A percentile compares a stretch with the other conserved stretches of the same genome.
Evolutionary conservation across 1,140 invertebrate species (phyloP).

Genomic region (Megalonaias nervosa): DNA sequence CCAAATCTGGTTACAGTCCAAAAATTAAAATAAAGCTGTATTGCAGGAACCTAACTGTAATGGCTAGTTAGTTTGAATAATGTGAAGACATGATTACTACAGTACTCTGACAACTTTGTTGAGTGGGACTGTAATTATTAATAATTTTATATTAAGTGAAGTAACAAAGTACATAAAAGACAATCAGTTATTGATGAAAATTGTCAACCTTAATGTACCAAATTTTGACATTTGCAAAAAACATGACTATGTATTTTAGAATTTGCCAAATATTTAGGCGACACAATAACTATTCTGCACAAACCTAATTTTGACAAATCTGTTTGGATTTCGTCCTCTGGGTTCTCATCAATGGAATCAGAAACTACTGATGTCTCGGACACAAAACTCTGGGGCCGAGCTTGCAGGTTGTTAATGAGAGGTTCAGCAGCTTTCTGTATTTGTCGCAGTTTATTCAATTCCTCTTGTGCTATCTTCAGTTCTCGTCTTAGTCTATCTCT

Average conservation of each 20-base stretch:
- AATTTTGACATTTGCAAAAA: not conserved
- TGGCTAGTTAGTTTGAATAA: no score
- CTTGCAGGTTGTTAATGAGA: constrained; percentile 10
- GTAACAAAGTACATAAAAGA: not conserved
- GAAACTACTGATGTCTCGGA: constrained; percentile 47
- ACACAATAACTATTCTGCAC: not conserved
- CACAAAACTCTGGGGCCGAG: constrained; percentile 50
- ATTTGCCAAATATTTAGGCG: not conserved
- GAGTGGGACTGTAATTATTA: not conserved
- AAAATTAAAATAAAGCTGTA: no score
- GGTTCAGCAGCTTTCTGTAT: constrained; percentile 41
- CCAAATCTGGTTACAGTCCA: no score
- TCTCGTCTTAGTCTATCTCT: constrained; percentile 81
- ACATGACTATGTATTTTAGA: not conserved
- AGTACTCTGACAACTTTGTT: no score
- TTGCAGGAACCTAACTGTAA: no score
- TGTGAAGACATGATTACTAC: no score
- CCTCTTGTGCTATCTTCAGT: constrained; percentile 80
- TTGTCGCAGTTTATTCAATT: constrained; percentile 75
- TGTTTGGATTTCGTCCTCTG: constrained; percentile 25
- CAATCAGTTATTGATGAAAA: not conserved
- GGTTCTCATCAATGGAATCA: constrained; percentile 27
- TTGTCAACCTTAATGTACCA: not conserved
- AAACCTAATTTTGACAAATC: constrained; percentile 25
- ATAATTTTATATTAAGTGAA: not conserved